Base-by-base conservation (phyloP, 2,797 vertebrate genomes). In the Okamejei kenojei region DNA sequence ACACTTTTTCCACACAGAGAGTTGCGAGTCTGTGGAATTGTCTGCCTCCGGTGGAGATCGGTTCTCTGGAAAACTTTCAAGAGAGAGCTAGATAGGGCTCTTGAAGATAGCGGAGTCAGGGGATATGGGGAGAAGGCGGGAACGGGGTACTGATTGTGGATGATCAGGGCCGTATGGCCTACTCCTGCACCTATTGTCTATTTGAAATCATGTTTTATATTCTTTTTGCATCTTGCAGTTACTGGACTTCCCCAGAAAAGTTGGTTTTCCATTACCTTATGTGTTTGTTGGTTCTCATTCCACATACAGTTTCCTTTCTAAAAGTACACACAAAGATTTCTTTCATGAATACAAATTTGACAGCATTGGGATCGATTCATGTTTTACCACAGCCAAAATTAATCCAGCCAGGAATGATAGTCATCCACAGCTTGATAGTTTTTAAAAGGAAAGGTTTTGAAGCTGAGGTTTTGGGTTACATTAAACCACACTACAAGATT, bases 301-400 rank as follows among this genome's bases (percentile, higher is more conserved):
- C 58, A 29, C 29, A 29, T 61, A 4, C 54, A 29, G 54, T 61
- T 61, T 86, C 58, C 29, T 63, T 86, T 86, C 29, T 86, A 58
- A 86, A 63, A 65, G 26, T 13, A 13, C 82, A 86, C 82, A 86
- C 82, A 63, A 26, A 86, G 82, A 86, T 63, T 86, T 63, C 54
- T 86, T 86, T 86, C 58, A 63, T 86, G 81, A 84, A 63, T 84
- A 15, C 58, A 63, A 84, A 29, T n/a, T 63, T 86, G 13, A 63
- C 54, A 63, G 82, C 54, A 86, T n/a, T 19, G 58, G 23, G 6
- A 6, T 63, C 21, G 13, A 32, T 86, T 65, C 58, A 61, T 32
- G 5, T 32, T 15, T 63, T 19, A 61, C 81, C 45, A 29, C 54
- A 84, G 10, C 4, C 58, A n/a, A n/a, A 63, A 19, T 29, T 15